phyloP scores from a whole-genome alignment of 2,113 vertebrate species.

The Tringa solitaria region DNA sequence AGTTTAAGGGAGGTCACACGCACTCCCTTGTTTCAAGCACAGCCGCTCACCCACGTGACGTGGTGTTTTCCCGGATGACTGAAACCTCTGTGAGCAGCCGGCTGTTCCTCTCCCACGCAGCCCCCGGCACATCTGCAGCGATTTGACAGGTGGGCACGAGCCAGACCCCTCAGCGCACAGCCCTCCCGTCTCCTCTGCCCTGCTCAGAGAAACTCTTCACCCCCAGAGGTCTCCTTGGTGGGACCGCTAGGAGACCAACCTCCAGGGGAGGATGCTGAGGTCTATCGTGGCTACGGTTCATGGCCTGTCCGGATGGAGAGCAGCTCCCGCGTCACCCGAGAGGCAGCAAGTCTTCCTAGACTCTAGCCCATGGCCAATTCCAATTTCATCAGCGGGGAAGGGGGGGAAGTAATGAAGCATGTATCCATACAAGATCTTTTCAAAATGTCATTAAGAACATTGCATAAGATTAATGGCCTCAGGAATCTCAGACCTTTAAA shows the following conservation, averaged over 20 bases:
- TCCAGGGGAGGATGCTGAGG: background rate
- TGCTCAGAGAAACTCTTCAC: rapidly evolving
- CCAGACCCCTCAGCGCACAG: background rate
- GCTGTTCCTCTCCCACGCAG: background rate
- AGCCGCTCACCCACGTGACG: rapidly evolving
- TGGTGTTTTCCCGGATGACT: background rate
- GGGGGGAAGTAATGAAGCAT: background rate
- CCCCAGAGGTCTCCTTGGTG: background rate
- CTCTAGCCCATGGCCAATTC: background rate
- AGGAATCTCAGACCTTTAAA: background rate
- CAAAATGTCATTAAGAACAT: background rate
- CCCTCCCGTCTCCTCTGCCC: background rate
- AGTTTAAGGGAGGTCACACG: background rate
- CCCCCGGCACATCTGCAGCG: background rate
- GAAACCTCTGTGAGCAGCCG: background rate
- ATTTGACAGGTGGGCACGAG: rapidly evolving
- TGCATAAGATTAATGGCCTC: background rate
- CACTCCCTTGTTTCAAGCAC: background rate
- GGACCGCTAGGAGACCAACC: background rate
- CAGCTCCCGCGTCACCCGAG: background rate
- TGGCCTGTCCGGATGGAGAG: background rate
- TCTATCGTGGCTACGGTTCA: rapidly evolving
- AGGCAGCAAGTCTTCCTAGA: background rate
- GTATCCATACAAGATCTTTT: background rate
- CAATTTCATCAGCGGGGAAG: rapidly evolving